Evolutionary conservation across 2,113 vertebrate genomes (phyloP).

Genomic region (Malurus alboscapulatus): DNA sequence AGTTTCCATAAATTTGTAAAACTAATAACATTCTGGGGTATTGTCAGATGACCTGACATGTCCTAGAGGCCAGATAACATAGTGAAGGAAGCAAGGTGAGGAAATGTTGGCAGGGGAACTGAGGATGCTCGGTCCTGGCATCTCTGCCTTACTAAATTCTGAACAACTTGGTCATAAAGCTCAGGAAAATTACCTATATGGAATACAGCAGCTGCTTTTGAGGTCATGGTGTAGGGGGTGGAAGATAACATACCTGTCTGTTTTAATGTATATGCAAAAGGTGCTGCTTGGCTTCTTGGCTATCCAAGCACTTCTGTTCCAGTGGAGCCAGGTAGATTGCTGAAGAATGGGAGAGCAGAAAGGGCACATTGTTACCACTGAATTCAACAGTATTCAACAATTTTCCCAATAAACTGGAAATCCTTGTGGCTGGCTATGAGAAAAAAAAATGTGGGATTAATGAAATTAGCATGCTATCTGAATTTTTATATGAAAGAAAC

Average conservation of each 20-base stretch:
- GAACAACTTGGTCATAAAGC: background rate
- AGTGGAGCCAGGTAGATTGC: background rate
- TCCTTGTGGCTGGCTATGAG: background rate
- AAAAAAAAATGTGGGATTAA: background rate
- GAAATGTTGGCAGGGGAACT: background rate
- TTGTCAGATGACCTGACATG: background rate
- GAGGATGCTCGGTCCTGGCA: background rate
- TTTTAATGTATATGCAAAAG: background rate
- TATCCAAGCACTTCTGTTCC: background rate
- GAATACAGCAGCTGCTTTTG: background rate
- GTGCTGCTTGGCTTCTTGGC: background rate
- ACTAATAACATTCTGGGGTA: background rate
- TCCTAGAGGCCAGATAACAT: background rate
- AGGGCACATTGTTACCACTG: background rate
- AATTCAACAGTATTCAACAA: background rate
- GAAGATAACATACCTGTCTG: background rate
- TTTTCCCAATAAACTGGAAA: background rate
- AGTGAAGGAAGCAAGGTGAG: background rate
- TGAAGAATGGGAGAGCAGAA: background rate
- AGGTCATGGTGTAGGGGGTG: fast-evolving
- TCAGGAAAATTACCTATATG: background rate
- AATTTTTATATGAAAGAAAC: background rate
- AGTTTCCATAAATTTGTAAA: background rate
- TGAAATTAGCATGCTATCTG: background rate
- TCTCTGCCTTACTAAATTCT: background rate